Base-by-base conservation (phyloP, 2,888 invertebrate genomes). In the Temnothorax rugatulus region DNA sequence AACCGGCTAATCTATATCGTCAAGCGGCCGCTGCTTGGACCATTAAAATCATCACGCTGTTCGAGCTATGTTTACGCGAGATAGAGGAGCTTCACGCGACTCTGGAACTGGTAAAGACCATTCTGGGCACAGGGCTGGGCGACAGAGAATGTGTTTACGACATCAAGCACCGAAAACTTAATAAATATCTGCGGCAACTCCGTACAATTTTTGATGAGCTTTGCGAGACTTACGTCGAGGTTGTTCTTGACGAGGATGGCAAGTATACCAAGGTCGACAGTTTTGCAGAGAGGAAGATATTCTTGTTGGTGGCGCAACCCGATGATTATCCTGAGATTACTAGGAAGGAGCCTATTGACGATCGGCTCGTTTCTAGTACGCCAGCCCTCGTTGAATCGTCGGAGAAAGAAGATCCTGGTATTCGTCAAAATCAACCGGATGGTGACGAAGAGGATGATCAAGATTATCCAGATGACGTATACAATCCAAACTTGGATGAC, bases 1-100 rank as follows among this genome's bases (percentile, higher is more conserved):
- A 97, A 91, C 98, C 98, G 5, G 98, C 98, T 1, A 98, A 98
- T 95, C 95, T 98, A n/a, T 98, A 98, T 94, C 97, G 97, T 85
- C 99, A 99, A 95, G 98, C 98, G 13, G 98, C 98, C 50, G 98
- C 98, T 0, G 97, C 98, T 0, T 98, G 98, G 97, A 97, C 98
- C 59, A 97, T 99, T 29, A 97, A 98, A 95, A 97, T 98, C 75
- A 97, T 98, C 85, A 97, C 98, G 0, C 95, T 99, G 59, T 97
- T 99, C 52, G 98, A 99, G 93, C 96, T 98, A 86, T 98, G 98
- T 93, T 96, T 98, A 59, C 96, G 96, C 89, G 97, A 97, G 47
- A 96, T 97, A 69, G 91, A 91, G 0, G 92, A 90, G 13, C 92
- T 91, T 4, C 85, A 87, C 2, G 92, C 93, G 0, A 93, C 94